Evolutionary conservation across 2,888 invertebrate genomes (phyloP).

Genomic region (Selenia dentaria): DNA sequence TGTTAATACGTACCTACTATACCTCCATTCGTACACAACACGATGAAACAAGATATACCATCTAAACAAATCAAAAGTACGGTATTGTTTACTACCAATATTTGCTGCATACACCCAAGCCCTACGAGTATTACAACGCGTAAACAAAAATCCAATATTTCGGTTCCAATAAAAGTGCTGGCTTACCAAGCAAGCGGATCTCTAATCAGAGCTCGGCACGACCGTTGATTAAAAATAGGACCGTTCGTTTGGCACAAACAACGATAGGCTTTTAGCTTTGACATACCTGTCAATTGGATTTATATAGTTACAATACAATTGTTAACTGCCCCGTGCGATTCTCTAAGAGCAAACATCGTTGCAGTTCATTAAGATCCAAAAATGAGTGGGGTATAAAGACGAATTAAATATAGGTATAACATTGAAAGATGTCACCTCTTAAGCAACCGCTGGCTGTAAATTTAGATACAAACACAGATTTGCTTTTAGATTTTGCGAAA

Average conservation of each 20-base stretch:
- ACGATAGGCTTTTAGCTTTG: constrained; percentile 13
- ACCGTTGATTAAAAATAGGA: constrained; percentile 38
- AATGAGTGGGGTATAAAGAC: too few relatives aligned
- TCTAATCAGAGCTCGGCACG: constrained; percentile 32
- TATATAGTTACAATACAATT: neutral
- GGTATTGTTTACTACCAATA: constrained; percentile 15
- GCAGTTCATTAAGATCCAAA: too few relatives aligned
- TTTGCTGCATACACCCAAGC: constrained; percentile 4
- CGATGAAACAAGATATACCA: constrained; percentile 1
- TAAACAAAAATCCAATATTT: constrained; percentile 32
- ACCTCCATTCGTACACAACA: neutral
- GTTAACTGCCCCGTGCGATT: too few relatives aligned
- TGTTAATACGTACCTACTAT: neutral
- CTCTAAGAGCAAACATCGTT: too few relatives aligned
- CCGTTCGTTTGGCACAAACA: constrained; percentile 27
- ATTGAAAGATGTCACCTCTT: too few relatives aligned
- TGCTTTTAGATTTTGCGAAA: too few relatives aligned
- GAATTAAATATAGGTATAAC: too few relatives aligned
- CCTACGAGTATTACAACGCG: constrained; percentile 21
- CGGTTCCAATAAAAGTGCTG: constrained; percentile 32
- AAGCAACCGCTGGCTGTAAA: too few relatives aligned
- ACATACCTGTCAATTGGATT: neutral
- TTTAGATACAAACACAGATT: too few relatives aligned
- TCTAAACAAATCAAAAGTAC: constrained; percentile 13
- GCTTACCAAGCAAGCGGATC: constrained; percentile 32